Evolutionary conservation across 2,797 vertebrate genomes (phyloP).

Genomic region (Nannoperca obscura): DNA sequence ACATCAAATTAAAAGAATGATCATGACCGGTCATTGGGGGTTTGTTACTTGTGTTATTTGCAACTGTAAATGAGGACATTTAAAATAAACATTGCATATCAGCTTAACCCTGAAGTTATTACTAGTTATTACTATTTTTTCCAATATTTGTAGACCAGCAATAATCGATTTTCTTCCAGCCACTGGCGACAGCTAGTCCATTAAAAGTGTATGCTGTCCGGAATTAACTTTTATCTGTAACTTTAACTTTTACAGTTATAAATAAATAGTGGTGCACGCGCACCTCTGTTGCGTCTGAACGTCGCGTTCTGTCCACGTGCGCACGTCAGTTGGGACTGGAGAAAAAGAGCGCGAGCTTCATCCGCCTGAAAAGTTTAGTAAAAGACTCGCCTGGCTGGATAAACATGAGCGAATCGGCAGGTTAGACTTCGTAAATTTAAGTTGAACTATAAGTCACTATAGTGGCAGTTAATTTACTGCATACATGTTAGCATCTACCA

Average conservation of each 20-base stretch:
- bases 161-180: no score
- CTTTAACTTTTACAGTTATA: not conserved
- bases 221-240: not conserved
- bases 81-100: not conserved
- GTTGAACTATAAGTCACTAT: accelerated
- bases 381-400: not conserved
- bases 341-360: no score
- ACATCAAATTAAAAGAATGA: not conserved
- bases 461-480: not conserved
- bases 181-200: not conserved
- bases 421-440: not conserved
- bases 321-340: not conserved
- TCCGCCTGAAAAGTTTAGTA: accelerated
- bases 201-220: not conserved
- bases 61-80: not conserved
- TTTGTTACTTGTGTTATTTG: not conserved
- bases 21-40: not conserved
- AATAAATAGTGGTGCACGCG: not conserved
- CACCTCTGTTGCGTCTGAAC: not conserved
- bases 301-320: not conserved
- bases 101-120: not conserved
- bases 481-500: accelerated
- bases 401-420: slow-evolving; percentile 34
- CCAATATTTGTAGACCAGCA: not conserved
- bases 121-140: not conserved